Percentiles rank a stretch among this genome's conserved stretches.
Conservation (phyloP, 1,140 invertebrate species). For the Leptinotarsa undecemlineata region DNA sequence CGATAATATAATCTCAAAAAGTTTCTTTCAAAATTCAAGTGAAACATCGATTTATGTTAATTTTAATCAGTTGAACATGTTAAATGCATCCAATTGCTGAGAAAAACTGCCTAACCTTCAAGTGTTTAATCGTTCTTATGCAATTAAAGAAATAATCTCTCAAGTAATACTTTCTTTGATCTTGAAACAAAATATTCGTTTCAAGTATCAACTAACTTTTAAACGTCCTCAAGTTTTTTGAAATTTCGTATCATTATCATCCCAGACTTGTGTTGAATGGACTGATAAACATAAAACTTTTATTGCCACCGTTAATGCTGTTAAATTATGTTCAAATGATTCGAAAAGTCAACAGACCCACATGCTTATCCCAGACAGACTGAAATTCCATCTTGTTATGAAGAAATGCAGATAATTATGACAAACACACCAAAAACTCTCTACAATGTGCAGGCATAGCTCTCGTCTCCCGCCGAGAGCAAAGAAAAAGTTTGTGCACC, state of each 20-base stretch:
- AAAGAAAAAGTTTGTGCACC: background rate
- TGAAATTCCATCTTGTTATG: conserved; percentile 6
- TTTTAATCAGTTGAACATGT: too few relatives aligned
- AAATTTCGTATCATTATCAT: background rate
- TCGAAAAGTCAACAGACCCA: conserved; percentile 7
- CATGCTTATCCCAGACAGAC: background rate
- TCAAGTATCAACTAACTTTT: too few relatives aligned
- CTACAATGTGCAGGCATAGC: background rate
- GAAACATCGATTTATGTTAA: too few relatives aligned
- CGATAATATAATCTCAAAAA: too few relatives aligned
- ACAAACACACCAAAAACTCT: conserved; percentile 5
- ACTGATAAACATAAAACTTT: background rate
- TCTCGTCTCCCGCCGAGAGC: background rate
- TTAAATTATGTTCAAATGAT: background rate
- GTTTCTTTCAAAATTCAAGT: too few relatives aligned
- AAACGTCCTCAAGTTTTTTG: background rate
- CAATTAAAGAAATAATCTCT: too few relatives aligned
- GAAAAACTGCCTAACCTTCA: too few relatives aligned
- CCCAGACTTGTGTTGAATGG: background rate
- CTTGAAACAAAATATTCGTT: too few relatives aligned
- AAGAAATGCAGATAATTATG: conserved; percentile 8
- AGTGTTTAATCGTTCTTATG: too few relatives aligned
- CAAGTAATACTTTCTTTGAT: too few relatives aligned
- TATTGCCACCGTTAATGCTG: background rate
- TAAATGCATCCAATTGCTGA: too few relatives aligned